Conservation (phyloP, 2,888 invertebrate genomes). For the Andrena camellia region DNA sequence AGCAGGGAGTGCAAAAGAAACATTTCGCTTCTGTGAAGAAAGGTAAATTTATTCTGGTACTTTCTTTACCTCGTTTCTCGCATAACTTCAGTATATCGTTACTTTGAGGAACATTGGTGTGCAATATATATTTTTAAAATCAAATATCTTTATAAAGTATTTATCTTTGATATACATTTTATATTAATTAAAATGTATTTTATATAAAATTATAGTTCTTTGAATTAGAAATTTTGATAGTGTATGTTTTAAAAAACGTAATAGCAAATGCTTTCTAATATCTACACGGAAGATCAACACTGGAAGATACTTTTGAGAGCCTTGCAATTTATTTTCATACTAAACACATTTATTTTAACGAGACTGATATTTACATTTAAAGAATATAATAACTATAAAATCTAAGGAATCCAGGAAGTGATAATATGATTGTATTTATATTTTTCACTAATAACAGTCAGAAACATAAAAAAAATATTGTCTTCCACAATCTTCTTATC, state of each 20-base stretch:
- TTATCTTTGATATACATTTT: slow-evolving; percentile 9
- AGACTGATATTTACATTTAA: slow-evolving; percentile 14
- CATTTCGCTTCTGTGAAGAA: slow-evolving; percentile 42
- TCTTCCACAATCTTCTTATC: background rate
- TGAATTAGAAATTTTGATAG: background rate
- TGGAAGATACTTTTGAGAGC: slow-evolving; percentile 45
- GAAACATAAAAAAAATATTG: background rate
- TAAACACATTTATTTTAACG: background rate
- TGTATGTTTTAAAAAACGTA: background rate
- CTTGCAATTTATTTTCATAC: slow-evolving; percentile 8
- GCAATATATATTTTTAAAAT: background rate
- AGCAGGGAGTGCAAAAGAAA: slow-evolving; percentile 48
- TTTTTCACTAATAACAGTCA: background rate
- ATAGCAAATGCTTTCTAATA: slow-evolving; percentile 5
- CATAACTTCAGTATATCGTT: background rate
- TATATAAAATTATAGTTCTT: background rate
- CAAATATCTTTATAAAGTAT: background rate
- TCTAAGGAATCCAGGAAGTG: slow-evolving; percentile 13
- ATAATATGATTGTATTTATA: slow-evolving; percentile 3
- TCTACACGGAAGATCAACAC: slow-evolving; percentile 51
- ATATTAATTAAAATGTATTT: no score
- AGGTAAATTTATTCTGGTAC: slow-evolving; percentile 54
- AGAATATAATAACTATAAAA: background rate
- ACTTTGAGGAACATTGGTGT: background rate
- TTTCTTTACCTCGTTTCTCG: background rate